Conservation (phyloP, 2,888 invertebrate species). For the Yponomeuta evonymella region DNA sequence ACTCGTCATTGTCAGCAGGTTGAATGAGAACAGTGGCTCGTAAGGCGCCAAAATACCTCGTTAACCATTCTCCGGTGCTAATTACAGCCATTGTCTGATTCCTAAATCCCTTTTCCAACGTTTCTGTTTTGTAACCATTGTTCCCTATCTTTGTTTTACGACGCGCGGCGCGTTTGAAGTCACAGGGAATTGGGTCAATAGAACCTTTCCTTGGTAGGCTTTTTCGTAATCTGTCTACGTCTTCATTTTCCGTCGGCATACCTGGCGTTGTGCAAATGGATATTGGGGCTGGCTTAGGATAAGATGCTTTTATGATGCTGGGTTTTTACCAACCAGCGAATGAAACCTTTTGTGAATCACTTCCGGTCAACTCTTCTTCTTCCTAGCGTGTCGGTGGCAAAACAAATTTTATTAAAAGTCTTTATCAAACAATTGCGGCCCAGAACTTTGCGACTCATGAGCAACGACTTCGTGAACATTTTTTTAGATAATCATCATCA, state of each 20-base stretch:
- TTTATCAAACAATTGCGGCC: too few relatives aligned
- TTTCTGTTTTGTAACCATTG: slow-evolving; percentile 39
- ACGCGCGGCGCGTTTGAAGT: slow-evolving; percentile 15
- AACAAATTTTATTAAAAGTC: too few relatives aligned
- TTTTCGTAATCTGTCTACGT: background rate
- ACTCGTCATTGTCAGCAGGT: slow-evolving; percentile 32
- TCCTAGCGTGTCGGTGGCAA: too few relatives aligned
- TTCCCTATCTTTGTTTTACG: slow-evolving; percentile 12
- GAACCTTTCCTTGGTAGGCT: background rate
- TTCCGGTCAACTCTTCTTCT: too few relatives aligned
- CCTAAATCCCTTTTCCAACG: slow-evolving; percentile 14
- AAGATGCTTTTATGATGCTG: background rate
- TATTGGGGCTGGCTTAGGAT: background rate
- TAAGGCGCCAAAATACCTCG: slow-evolving; percentile 53
- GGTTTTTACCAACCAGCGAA: background rate
- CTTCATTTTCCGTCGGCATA: background rate
- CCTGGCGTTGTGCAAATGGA: slow-evolving; percentile 10
- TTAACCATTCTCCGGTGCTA: slow-evolving; percentile 48
- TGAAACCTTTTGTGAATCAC: too few relatives aligned
- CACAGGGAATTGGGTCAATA: slow-evolving; percentile 23
- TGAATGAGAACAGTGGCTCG: slow-evolving; percentile 58
- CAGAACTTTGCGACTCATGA: too few relatives aligned
- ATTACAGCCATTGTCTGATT: slow-evolving; percentile 22
- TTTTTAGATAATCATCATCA: too few relatives aligned
- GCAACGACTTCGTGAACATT: too few relatives aligned